Base-by-base conservation (phyloP, 2,888 invertebrate species). In the Oxytorus armatus region DNA sequence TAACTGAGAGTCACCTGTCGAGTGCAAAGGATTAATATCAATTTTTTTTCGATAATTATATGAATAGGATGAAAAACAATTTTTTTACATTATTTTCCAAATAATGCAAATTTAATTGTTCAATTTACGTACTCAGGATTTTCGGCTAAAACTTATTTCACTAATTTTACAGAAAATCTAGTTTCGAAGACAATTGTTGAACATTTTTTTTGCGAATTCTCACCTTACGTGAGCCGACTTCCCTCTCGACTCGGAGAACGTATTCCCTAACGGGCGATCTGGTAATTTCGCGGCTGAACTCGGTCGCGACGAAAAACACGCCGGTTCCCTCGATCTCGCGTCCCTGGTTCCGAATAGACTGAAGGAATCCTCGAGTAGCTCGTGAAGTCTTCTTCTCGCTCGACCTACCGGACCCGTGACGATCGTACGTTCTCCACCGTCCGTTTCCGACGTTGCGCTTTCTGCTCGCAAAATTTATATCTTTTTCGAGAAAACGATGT, bases 341-440 rank as follows among this genome's bases (percentile, higher is more conserved):
- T 93, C 94, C 33, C 94, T 93, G 86, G 94, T 95, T 2, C 95
- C 95, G 90, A 96, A 96, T 75, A 96, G 92, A 80, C 95, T 96
- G 92, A 96, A 96, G 0, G 96, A 96, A 86, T 96, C 96, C 86
- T 96, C 96, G 88, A 96, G 93, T 7, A 96, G 93, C 87, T 96
- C 96, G 90, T 96, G 95, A 90, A 96, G 96, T 49, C 96, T 92
- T 86, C 94, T 95, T 59, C 96, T 91, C 94, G 96, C 95, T 72
- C 94, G 93, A 0, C 95, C 94, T 0, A 95, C 93, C 70, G 91
- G 87, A 72, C 90, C 91, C 44, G 85, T 82, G 39, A 86, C 81
- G 7, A 82, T 70, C 75, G 76, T 80, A 65, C 85, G 85, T 63
- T 84, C 83, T 79, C 89, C 90, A 57, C 79, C 44, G 73, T 90